Base-by-base conservation (phyloP, 2,888 invertebrate genomes). In the Pedicia rivosa region DNA sequence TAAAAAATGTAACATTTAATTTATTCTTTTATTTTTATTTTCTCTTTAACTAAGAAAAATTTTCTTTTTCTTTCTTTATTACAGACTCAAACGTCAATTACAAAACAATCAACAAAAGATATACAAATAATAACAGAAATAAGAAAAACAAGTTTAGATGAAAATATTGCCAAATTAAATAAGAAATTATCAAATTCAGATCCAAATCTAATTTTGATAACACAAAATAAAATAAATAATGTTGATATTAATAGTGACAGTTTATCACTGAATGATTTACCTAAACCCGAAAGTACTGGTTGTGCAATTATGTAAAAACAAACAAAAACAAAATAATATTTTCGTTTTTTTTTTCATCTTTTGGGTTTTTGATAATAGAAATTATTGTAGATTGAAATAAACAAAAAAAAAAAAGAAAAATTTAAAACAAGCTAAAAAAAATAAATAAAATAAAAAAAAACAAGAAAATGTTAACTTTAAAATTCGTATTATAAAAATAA, bases 171-270 rank as follows among this genome's bases (percentile, higher is more conserved):
- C 14, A 32, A 32, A 13, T 9, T 32, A 32, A 32, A 20, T 32
- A 32, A 32, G 20, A 32, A 17, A 5, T 20, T 32, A 32, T 32
- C 32, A 20, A 32, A 20, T 32, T 32, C 32, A n/a, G 32, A 32
- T 22, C 20, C 32, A 10, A 32, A 17, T 8, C 20, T 32, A 32
- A 32, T 20, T 22, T 19, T 17, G 7, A 17, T 20, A 20, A 32
- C 12, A 20, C 32, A 32, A 17, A 32, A 9, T 32, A 32, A 20
- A 17, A 4, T 8, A 17, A 31, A 31, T 32, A 32, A 20, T 32
- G 20, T 20, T 32, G 32, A 32, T 32, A 32, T 32, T 32, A 32
- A 32, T 32, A 32, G 32, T 32, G 32, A 32, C 20, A 32, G 22
- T 32, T 20, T 32, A 8, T 32, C 32, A 13, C 20, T 32, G 20